Evolutionary conservation across 2,113 vertebrate genomes (phyloP).

Genomic region (Oryzias celebensis): DNA sequence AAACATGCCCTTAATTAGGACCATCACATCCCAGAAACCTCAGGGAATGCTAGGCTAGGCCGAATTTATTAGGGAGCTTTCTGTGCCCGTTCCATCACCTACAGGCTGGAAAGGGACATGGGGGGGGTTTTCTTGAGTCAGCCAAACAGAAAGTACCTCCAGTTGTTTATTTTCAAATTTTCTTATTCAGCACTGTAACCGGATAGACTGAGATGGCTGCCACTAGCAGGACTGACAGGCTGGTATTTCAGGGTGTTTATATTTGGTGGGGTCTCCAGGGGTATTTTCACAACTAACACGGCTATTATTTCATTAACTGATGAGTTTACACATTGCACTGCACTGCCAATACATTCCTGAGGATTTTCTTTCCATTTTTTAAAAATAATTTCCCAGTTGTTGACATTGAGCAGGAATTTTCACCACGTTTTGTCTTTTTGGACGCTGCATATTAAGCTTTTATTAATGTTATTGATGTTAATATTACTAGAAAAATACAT

Average conservation of each 20-base stretch:
- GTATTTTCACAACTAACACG: slow-evolving; percentile 45
- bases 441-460: no score
- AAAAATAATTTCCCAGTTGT: background rate
- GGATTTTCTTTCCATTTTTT: slow-evolving; percentile 3
- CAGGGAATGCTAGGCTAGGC: slow-evolving; percentile 27
- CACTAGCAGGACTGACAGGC: slow-evolving; percentile 28
- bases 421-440: no score
- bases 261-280: slow-evolving; percentile 59
- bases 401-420: background rate
- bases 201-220: slow-evolving; percentile 54
- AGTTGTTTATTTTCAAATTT: slow-evolving; percentile 60
- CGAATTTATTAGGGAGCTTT: slow-evolving; percentile 51
- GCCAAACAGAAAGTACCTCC: slow-evolving; percentile 41
- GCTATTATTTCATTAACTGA: slow-evolving; percentile 45
- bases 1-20: slow-evolving; percentile 44
- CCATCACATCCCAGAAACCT: slow-evolving; percentile 49
- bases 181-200: slow-evolving; percentile 65
- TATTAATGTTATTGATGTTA: no score
- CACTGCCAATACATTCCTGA: slow-evolving; percentile 10
- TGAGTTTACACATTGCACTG: slow-evolving; percentile 42
- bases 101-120: slow-evolving; percentile 38
- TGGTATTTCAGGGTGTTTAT: slow-evolving; percentile 60
- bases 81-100: slow-evolving; percentile 37
- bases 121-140: slow-evolving; percentile 50
- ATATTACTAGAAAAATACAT: no score